Base-by-base conservation (phyloP, 1,140 invertebrate species). In the Copidosoma floridanum region DNA sequence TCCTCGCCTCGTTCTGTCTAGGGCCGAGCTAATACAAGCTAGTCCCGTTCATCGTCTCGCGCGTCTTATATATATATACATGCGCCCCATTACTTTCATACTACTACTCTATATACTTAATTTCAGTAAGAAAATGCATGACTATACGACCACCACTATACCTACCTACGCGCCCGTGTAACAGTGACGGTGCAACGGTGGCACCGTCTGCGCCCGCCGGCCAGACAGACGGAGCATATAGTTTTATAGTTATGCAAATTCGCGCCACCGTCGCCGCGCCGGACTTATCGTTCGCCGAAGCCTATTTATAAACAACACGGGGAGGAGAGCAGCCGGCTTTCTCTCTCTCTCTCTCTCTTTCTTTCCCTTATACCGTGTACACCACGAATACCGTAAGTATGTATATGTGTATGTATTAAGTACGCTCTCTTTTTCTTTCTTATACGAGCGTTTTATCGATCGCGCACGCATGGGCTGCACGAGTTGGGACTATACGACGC, bases 261-360 rank as follows among this genome's bases (percentile, higher is more conserved):
- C 29, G 38, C 24, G 29, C 29, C 12, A 6, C 6, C 29, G 29
- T 12, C 48, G 44, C 26, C 43, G 51, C 23, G 23, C 29, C 50
- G 57, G 40, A 53, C 41, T 53, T 38, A 38, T 53, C 52, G 44
- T 61, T 61, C 58, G 35, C 23, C 58, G 58, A 61, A 61, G 44
- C 52, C 58, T 61, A 61, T 61, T 61, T 55, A 61, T 61, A 61
- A 61, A 47, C 51, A 59, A 52, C 51, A 41, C 21, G n/a, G 11
- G 43, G n/a, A 23, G 6, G 40, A 16, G 21, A 37, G 10, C 20
- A 2, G 18, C 38, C 24, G 14, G 38, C 16, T 16, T 18, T 43
- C 18, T 29, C 38, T 48, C 23, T 48, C 40, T 8, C 7, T 41
- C 14, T 20, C 14, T 6, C 40, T 41, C 40, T 41, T 6, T 41